These are phyloP conservation scores for Protobothrops mucrosquamatus DNA, from an alignment of 2,113 vertebrate genomes.

Conservation along the genomic window DNA sequence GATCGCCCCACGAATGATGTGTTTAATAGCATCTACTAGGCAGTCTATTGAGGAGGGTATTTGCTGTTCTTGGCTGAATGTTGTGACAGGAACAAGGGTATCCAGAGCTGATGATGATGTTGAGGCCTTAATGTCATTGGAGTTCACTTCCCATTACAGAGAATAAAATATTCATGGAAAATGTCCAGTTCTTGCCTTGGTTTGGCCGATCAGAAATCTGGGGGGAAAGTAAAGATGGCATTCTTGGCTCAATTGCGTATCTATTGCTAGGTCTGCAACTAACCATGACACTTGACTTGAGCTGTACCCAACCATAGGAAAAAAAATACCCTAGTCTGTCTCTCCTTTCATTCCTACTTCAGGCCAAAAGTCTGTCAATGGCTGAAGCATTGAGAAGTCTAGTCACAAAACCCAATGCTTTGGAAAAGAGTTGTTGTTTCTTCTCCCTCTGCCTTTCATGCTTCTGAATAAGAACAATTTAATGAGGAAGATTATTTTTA, in stretches of 20 bases:
- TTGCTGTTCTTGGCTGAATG: background rate
- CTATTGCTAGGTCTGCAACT: background rate
- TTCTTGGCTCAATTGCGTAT: background rate
- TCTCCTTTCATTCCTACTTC: background rate
- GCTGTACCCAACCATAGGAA: background rate
- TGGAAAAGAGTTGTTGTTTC: background rate
- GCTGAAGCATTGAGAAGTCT: background rate
- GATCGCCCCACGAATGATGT: background rate
- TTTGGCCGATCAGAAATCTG: background rate
- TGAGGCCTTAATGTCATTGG: background rate
- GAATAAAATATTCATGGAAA: constrained; percentile 3
- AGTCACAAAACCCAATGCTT: background rate
- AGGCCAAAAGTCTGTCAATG: background rate
- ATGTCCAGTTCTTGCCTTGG: background rate
- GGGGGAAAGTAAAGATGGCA: background rate
- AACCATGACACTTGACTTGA: background rate
- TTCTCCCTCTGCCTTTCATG: background rate
- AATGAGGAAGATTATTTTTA: background rate
- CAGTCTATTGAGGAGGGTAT: constrained; percentile 17
- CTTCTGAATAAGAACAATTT: background rate
- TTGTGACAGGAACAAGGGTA: constrained; percentile 15
- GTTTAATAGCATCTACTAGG: constrained; percentile 24
- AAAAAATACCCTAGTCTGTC: background rate
- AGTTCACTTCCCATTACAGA: background rate
- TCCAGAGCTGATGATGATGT: background rate